Evolutionary conservation across 2,888 invertebrate species (phyloP).

Genomic region (Eupithecia dodoneata): DNA sequence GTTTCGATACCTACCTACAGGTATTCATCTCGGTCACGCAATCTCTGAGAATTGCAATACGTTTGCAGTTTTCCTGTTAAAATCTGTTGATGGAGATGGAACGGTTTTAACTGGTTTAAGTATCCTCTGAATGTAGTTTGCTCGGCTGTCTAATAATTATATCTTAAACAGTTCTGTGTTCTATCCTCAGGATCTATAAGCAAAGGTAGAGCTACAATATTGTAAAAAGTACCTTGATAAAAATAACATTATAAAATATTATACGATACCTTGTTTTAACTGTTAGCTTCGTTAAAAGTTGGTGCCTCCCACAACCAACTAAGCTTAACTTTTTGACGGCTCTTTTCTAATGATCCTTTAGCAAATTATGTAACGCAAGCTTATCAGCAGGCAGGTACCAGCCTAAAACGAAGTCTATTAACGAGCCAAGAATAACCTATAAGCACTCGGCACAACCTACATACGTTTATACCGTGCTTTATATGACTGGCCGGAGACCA

Average conservation of each 20-base stretch:
- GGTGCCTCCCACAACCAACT: not conserved
- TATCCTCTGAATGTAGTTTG: not conserved
- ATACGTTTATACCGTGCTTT: not conserved
- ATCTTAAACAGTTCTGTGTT: not conserved
- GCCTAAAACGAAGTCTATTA: not conserved
- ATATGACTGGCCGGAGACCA: not conserved
- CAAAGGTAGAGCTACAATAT: not conserved
- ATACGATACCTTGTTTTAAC: not conserved
- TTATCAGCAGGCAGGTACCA: not conserved
- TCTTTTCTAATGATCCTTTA: not conserved
- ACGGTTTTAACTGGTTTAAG: slow-evolving; percentile 18
- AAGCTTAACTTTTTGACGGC: not conserved
- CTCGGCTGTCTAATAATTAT: not conserved
- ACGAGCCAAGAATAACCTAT: not conserved
- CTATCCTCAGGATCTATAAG: not conserved
- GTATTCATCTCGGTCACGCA: slow-evolving; percentile 8
- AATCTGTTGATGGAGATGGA: not conserved
- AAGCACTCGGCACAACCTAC: not conserved
- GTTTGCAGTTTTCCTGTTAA: slow-evolving; percentile 28
- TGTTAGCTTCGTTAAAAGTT: not conserved
- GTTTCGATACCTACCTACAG: not conserved
- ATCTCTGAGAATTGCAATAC: slow-evolving; percentile 23
- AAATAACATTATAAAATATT: not conserved
- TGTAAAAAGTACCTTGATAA: not conserved
- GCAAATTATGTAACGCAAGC: not conserved